Evolutionary conservation across 1,140 invertebrate genomes (phyloP), one percentile per base, ranked within the genome.

Genomic region (Drosophila ogumai): DNA sequence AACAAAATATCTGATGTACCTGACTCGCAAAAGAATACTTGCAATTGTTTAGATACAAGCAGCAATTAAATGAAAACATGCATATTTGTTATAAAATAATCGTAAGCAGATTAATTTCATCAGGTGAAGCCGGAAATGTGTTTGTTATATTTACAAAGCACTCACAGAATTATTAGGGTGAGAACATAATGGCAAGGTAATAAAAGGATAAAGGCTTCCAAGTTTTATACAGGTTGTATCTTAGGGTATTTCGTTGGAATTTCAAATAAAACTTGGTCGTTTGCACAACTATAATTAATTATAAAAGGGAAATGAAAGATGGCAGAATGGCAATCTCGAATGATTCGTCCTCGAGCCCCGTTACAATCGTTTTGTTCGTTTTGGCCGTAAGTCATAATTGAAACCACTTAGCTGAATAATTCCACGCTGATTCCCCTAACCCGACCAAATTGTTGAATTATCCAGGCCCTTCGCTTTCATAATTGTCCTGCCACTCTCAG

Each of bases 401-500:
- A 58, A 49, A 34, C 32, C 66, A 43, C 69, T 73, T 59, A 59
- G 69, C 19, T 36, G 19, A 50, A 59, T 73, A 72, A 73, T 72
- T 59, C 43, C 55, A 32, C 28, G 44, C 36, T 59, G 44, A 59
- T 72, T 49, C 69, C 55, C 17, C 44, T 73, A 72, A 73, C 52
- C 44, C 69, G 67, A 49, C 36, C 34, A 49, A 72, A 72, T 58
- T 72, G 36, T 50, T 72, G 54, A 72, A 73, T 73, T 73, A 72
- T 47, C 44, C 69, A 28, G 47, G 28, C 34, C 67, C 15, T 75
- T 55, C 36, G 28, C 54, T 76, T 43, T 75, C 60, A 56, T 75
- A 75, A 80, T 72, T 76, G 57, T 63, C 43, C 60, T 69, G 82
- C 60, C 55, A 75, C 54, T 59, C 55, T 43, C 75, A 82, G 76